These are phyloP conservation scores for Sparus aurata DNA, from an alignment of 2,797 vertebrate genomes.

Conservation along the genomic window DNA sequence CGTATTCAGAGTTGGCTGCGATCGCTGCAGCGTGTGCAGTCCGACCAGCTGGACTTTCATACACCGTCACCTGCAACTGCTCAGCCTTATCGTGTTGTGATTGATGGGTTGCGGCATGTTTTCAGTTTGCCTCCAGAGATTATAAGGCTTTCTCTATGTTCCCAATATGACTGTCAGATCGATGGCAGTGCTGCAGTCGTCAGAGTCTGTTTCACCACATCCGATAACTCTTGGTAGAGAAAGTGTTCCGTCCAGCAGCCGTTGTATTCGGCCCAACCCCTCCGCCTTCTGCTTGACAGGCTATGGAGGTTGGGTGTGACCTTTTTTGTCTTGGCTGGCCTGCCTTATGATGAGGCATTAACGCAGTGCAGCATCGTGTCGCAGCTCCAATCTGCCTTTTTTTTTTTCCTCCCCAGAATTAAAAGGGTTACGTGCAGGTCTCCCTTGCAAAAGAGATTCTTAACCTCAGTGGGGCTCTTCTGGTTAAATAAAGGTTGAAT, in stretches of 20 bases:
- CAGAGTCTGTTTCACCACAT: slow-evolving; percentile 4
- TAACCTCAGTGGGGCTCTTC: too few relatives aligned
- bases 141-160: not conserved
- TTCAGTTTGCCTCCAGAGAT: not conserved
- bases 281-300: slow-evolving; percentile 21
- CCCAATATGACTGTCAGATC: not conserved
- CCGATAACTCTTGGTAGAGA: not conserved
- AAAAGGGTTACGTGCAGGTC: not conserved
- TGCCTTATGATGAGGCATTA: slow-evolving; percentile 35
- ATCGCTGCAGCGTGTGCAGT: slow-evolving; percentile 11
- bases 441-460: too few relatives aligned
- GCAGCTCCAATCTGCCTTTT: slow-evolving; percentile 4
- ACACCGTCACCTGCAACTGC: slow-evolving; percentile 40
- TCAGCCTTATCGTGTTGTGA: slow-evolving; percentile 21
- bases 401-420: not conserved
- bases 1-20: slow-evolving; percentile 29
- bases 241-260: slow-evolving; percentile 12
- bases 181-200: not conserved
- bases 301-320: slow-evolving; percentile 21
- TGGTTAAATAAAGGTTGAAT: too few relatives aligned
- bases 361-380: slow-evolving; percentile 8
- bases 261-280: not conserved
- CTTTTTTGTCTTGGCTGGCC: slow-evolving; percentile 31
- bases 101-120: slow-evolving; percentile 12
- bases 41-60: slow-evolving; percentile 36